Base-by-base conservation (phyloP, 2,888 invertebrate species). In the Diarsia dahlii region DNA sequence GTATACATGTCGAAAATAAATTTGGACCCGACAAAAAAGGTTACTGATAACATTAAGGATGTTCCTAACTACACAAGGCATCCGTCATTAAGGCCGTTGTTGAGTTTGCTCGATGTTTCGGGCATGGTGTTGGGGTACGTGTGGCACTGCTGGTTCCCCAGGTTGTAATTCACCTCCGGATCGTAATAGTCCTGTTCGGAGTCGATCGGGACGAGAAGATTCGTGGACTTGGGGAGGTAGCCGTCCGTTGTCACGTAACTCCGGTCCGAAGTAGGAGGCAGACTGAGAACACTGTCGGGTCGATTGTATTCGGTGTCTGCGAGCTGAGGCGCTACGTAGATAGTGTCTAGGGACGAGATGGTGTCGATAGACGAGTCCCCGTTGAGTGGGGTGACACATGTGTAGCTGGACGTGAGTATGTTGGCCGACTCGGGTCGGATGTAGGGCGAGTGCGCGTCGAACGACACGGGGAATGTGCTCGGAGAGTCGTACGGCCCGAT, bases 61-160 rank as follows among this genome's bases (percentile, higher is more conserved):
- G 75, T 80, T 69, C 76, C 81, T 82, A 80, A 86, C 95, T 97
- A 97, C 90, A 97, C 97, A 94, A 97, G 97, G 91, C 97, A 97
- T 80, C 97, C 97, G 89, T 97, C 97, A 90, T 97, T 97, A 86
- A 97, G 95, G 88, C 97, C 97, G 91, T 94, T 97, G 88, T 94
- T 95, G 90, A 97, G 96, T 93, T 97, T 97, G 48, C 89, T 87
- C 89, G 97, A 97, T 60, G 93, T 84, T 76, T 96, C 97, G 71
- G 94, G 91, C 52, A 95, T 92, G 58, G 94, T 93, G 74, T 92
- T 90, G 54, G 95, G 96, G 88, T 97, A 97, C 73, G 95, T 97
- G 89, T 97, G 97, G 92, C 97, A 97, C 89, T 97, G 97, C 83
- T 95, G 97, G 20, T 91, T 90, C 62, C 93, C 91, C 84, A 96